Evolutionary conservation across 2,888 invertebrate species (phyloP), one percentile per base, ranked within the genome.

Genomic region (Fabriciana adippe): DNA sequence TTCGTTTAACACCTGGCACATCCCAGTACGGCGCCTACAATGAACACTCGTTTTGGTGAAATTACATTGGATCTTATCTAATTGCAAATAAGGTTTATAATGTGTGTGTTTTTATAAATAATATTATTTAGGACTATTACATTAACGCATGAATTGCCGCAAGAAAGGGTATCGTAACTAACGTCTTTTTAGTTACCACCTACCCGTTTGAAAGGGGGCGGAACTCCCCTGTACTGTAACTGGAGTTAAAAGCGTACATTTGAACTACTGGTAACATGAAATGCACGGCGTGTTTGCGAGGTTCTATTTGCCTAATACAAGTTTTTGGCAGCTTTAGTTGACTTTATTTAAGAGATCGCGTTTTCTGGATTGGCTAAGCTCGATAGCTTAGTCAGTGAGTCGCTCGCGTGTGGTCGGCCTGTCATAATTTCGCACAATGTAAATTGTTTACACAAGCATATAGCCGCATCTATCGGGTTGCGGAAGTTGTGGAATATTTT

Each of bases 401-500:
- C 66, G 66, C 61, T 26, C 57, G 68, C 47, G 62, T 72, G 63
- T 41, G 50, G 48, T n/a, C 18, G 35, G 61, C 66, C 57, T 67
- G 63, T 66, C 62, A 67, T 67, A 69, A 64, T 74, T 73, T 75
- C 72, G 72, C 74, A 72, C 73, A 75, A 77, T 75, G 76, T 79
- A 76, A 79, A 77, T 77, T 83, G 84, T 84, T 82, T 81, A 82
- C 80, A 79, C 74, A 74, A 76, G 74, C 76, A 75, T 68, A 74
- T 71, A 66, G 71, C 57, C 72, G 66, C 73, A 74, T 75, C 70
- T 72, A 69, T 54, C 68, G 69, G 66, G 70, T 73, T 68, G 74
- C 79, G 84, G 83, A 82, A 82, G 78, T 79, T 73, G 76, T 57
- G 76, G 83, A 81, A 83, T 82, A 81, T 81, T 84, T 84, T 83